These are phyloP conservation scores for Chiloscyllium punctatum DNA, from an alignment of 2,797 vertebrate species.

Conservation along the genomic window DNA sequence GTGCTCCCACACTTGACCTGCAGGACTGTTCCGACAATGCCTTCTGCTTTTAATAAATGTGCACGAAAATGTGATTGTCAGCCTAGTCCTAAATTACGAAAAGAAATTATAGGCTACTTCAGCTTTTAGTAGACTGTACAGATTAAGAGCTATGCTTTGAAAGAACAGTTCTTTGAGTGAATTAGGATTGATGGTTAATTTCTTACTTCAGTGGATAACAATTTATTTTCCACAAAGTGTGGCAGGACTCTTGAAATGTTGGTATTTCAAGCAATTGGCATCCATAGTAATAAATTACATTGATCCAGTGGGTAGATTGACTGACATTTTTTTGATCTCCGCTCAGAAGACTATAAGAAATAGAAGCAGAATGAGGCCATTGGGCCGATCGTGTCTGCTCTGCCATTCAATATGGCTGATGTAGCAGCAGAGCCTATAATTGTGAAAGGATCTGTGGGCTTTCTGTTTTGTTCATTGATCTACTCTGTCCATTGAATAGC, in stretches of 20 bases:
- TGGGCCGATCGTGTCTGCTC: too few species aligned
- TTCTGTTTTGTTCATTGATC: neutral
- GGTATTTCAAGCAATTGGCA: neutral
- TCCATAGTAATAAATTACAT: neutral
- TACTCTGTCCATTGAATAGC: neutral
- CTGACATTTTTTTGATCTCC: neutral
- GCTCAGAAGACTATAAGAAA: neutral
- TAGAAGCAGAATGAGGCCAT: too few species aligned
- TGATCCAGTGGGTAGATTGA: neutral
- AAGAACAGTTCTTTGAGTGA: neutral
- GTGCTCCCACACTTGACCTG: neutral
- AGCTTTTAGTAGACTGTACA: neutral
- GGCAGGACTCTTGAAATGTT: neutral
- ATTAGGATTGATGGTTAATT: conserved; percentile 24
- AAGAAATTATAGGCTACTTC: neutral
- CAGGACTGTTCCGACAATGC: neutral
- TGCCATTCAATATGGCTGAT: too few species aligned
- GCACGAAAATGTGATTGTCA: neutral
- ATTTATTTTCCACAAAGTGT: neutral
- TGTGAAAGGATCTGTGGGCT: neutral
- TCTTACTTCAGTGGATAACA: neutral
- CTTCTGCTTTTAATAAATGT: neutral
- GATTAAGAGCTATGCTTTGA: neutral
- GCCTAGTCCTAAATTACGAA: neutral
- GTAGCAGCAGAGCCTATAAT: neutral